Conservation (phyloP, 35 echinoderm and acorn worm genomes). For the Ophiothrix spiculata region DNA sequence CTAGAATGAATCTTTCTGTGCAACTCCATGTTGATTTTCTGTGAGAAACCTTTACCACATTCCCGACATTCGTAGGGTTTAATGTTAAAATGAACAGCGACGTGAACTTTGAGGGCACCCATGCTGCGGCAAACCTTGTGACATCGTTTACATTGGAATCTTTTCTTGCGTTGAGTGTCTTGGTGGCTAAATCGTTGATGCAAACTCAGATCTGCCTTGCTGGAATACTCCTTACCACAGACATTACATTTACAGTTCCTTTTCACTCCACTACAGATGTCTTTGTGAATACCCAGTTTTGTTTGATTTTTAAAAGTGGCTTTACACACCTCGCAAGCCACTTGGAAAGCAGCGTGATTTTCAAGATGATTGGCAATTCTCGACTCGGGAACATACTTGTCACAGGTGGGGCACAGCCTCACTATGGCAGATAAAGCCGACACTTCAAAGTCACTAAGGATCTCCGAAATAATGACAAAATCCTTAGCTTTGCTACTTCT, state of each 20-base stretch:
- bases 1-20: slow-evolving; percentile 51
- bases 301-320: background rate
- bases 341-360: background rate
- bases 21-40: slow-evolving; percentile 48
- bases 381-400: background rate
- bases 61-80: slow-evolving; percentile 31
- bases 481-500: background rate
- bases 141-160: background rate
- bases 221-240: background rate
- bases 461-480: background rate
- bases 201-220: background rate
- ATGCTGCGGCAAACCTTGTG: background rate
- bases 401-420: background rate
- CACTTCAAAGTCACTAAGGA: slow-evolving; percentile 1
- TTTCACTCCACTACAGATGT: background rate
- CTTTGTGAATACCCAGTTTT: background rate
- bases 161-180: background rate
- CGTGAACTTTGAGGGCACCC: background rate
- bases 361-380: background rate
- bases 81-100: background rate
- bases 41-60: slow-evolving; percentile 58
- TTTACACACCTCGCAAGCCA: background rate
- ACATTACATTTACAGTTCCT: background rate
- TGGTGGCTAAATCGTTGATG: background rate
- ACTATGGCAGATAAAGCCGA: background rate